Evolutionary conservation across 92 coral and sea anemone genomes (phyloP).

Genomic region (Heliopora coerulea): DNA sequence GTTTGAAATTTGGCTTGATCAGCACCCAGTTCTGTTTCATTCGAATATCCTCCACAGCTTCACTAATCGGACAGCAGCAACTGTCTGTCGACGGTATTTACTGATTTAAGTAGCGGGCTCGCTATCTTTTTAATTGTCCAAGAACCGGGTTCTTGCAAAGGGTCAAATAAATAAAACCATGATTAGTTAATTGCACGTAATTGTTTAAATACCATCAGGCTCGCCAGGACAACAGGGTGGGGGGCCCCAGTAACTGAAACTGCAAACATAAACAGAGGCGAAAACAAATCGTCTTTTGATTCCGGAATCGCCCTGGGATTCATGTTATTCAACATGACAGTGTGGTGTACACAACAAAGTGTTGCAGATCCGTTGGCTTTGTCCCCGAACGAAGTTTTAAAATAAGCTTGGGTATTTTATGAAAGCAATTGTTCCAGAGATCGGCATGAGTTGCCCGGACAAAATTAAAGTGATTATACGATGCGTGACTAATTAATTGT

Average conservation of each 20-base stretch:
- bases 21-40: not conserved
- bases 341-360: not conserved
- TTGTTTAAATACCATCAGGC: conserved; percentile 19
- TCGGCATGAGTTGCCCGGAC: conserved; percentile 43
- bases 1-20: not conserved
- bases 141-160: conserved; percentile 14
- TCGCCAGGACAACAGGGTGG: not conserved
- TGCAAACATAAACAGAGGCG: conserved; percentile 7
- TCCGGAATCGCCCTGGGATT: not conserved
- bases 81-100: conserved; percentile 11
- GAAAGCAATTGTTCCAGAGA: conserved; percentile 35
- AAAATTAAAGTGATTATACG: conserved; percentile 35
- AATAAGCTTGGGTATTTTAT: not conserved
- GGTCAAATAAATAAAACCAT: conserved; percentile 39
- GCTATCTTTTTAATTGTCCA: conserved; percentile 40
- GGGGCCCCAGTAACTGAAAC: conserved; percentile 31
- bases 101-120: conserved; percentile 12
- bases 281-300: not conserved
- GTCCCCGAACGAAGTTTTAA: not conserved
- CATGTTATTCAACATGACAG: too few relatives aligned
- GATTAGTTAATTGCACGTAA: conserved; percentile 47
- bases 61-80: not conserved
- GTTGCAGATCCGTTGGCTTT: not conserved
- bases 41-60: not conserved
- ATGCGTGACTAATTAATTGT: conserved; percentile 47